Percentiles rank a stretch among this genome's conserved stretches.
These are phyloP conservation scores for Pteronura brasiliensis DNA, from an alignment of 2,113 vertebrate genomes.

Conservation along the genomic window DNA sequence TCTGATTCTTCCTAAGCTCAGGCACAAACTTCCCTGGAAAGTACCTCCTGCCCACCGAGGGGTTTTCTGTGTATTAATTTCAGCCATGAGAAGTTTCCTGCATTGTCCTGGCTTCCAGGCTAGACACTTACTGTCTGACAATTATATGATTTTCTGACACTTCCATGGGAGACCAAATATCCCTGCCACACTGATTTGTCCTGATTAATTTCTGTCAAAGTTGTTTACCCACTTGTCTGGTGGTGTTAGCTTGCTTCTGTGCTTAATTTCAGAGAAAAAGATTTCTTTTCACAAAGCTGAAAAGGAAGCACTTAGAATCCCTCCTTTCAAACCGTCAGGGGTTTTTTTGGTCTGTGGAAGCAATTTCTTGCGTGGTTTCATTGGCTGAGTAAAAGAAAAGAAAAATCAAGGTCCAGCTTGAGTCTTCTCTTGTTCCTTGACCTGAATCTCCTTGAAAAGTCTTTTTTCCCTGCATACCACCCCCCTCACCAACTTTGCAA, in stretches of 20 bases:
- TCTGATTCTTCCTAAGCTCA: not conserved
- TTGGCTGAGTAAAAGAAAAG: not conserved
- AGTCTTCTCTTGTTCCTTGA: not conserved
- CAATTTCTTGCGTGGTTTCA: not conserved
- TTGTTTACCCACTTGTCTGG: not conserved
- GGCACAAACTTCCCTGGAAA: not conserved
- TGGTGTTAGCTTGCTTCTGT: not conserved
- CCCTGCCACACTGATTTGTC: not conserved
- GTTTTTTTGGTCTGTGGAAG: not conserved
- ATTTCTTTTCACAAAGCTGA: constrained; percentile 1
- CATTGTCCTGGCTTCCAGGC: not conserved
- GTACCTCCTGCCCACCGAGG: not conserved
- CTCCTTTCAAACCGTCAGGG: not conserved
- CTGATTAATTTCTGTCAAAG: not conserved
- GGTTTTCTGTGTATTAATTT: not conserved
- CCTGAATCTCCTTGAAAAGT: not conserved
- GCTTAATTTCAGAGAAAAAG: not conserved
- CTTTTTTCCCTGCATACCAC: not conserved
- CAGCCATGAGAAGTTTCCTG: not conserved
- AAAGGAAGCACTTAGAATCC: not conserved
- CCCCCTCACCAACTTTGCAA: not conserved
- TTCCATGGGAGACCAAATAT: not conserved
- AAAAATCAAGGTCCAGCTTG: not conserved
- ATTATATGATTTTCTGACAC: not conserved
- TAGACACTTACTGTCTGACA: not conserved